Base-by-base conservation (phyloP, 30 jellyfish, hydroid and myxozoan species). In the Chironex yamaguchii region DNA sequence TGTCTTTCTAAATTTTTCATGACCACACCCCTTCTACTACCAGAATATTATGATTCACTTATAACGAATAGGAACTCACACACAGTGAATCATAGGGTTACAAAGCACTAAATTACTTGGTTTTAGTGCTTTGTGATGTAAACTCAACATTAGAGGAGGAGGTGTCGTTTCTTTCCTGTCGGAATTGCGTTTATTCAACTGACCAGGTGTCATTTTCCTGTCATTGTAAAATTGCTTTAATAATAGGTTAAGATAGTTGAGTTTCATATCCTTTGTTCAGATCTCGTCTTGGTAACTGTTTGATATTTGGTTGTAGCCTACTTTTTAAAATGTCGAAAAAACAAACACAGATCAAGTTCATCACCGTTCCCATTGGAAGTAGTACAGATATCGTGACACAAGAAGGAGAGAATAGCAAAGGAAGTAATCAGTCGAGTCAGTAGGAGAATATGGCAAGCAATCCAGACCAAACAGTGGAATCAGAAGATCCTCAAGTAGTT, bases 401-500 rank as follows among this genome's bases (percentile, higher is more conserved):
- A 54, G 31, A 64, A 64, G 78, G 78, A 25, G 78, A 64, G 78
- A 64, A 64, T 64, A 64, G 78, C 78, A 52, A 12, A 64, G 78
- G 31, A 64, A 64, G 78, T 64, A 28, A 4, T 64, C 78, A 64
- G 51, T 64, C 78, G 78, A 64, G 28, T 64, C 78, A 64, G 78
- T 4, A 25, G 52, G 78, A 64, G 62, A 64, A 64, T 64, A 64
- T 4, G 63, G 62, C 52, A 64, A 64, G 62, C 78, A 20, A 64
- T 64, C 78, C 72, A 54, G 78, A 64, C 62, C 78, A 64, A 64
- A 64, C 78, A 64, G 78, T 25, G 51, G 78, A 64, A 64, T 64
- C 78, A 64, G 78, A 64, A 64, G 78, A 4, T 64, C 20, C 63
- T 64, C 78, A 4, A 12, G 78, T 64, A 64, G 78, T 64, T 64